Conservation (phyloP, 2,797 vertebrate species). For the Echeneis naucrates region DNA sequence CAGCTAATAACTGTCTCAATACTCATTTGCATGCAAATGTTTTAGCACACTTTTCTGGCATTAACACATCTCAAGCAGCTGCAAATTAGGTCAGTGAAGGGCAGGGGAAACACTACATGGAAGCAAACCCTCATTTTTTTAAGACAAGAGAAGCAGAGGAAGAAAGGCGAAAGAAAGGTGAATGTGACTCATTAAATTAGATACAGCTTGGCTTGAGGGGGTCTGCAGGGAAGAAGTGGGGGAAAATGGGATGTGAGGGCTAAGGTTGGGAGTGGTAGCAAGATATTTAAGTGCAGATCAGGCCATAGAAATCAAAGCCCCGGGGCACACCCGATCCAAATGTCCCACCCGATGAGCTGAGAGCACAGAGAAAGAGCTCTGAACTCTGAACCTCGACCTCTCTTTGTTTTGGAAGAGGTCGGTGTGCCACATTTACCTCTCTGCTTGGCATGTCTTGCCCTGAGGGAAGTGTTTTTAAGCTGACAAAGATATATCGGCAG, state of each 20-base stretch:
- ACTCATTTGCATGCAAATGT: slow-evolving; percentile 41
- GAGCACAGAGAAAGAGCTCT: slow-evolving; percentile 61
- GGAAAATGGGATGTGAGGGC: slow-evolving; percentile 55
- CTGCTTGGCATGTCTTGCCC: slow-evolving; percentile 51
- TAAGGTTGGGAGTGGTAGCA: slow-evolving; percentile 38
- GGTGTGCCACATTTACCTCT: slow-evolving; percentile 52
- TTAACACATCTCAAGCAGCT: slow-evolving; percentile 50
- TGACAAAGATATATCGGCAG: slow-evolving; percentile 48
- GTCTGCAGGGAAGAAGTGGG: slow-evolving; percentile 26
- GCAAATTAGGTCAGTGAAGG: slow-evolving; percentile 52
- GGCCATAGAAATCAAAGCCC: slow-evolving; percentile 75
- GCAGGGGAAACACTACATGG: slow-evolving; percentile 23
- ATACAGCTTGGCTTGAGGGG: slow-evolving; percentile 64
- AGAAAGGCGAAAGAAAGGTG: slow-evolving; percentile 51
- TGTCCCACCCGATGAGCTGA: slow-evolving; percentile 68
- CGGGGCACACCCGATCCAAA: slow-evolving; percentile 59
- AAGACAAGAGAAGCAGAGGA: slow-evolving; percentile 32
- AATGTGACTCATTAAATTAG: slow-evolving; percentile 71
- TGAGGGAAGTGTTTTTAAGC: slow-evolving; percentile 52
- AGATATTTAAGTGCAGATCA: slow-evolving; percentile 70
- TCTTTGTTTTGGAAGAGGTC: slow-evolving; percentile 59
- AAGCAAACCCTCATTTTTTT: slow-evolving; percentile 7
- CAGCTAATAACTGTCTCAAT: slow-evolving; percentile 42
- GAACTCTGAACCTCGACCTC: slow-evolving; percentile 68
- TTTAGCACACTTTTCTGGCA: slow-evolving; percentile 43